Evolutionary conservation across 2,113 vertebrate genomes (phyloP), one percentile per base, ranked within the genome.

Genomic region (Channa maculata): DNA sequence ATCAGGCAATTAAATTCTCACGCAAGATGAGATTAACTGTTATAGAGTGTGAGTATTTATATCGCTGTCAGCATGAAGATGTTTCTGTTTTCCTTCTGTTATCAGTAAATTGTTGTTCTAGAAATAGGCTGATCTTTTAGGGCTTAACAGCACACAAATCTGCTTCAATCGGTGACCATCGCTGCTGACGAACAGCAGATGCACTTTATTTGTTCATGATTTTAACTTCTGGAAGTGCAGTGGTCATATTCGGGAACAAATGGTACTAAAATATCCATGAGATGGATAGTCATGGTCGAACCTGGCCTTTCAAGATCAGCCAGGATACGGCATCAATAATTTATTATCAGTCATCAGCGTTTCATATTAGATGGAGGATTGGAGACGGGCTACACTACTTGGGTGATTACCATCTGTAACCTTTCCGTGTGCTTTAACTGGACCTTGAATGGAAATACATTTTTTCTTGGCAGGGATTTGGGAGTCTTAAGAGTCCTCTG

Each of bases 311-410:
- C 81, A 89, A 82, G 72, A 89, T 73, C 63, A 71, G 80, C 72
- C 69, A 5, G 75, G 75, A 82, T 77, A 65, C 65, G 75, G 54
- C 79, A 92, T 92, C 68, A 91, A 92, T 91, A 91, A 93, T 92
- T 55, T 57, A 94, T 88, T 45, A 84, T 74, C 70, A 66, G 84
- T 81, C 88, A 87, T 85, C 87, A 85, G 52, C 49, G 58, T 86
- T 88, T 86, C 89, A 92, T 88, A 88, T 91, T 83, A 84, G 83
- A 92, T 89, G 81, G 50, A 61, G 58, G 65, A 59, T 79, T 24
- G 41, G 83, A 86, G 88, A 89, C 84, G 80, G 86, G 70, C 85
- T 75, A 75, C 59, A 70, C 65, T 80, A 46, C 79, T 72, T 50
- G 85, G 79, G 84, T 90, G 83, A 87, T 82, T 80, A 78, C 71